Evolutionary conservation across 2,113 vertebrate genomes (phyloP).

Genomic region (Danionella cerebrum): DNA sequence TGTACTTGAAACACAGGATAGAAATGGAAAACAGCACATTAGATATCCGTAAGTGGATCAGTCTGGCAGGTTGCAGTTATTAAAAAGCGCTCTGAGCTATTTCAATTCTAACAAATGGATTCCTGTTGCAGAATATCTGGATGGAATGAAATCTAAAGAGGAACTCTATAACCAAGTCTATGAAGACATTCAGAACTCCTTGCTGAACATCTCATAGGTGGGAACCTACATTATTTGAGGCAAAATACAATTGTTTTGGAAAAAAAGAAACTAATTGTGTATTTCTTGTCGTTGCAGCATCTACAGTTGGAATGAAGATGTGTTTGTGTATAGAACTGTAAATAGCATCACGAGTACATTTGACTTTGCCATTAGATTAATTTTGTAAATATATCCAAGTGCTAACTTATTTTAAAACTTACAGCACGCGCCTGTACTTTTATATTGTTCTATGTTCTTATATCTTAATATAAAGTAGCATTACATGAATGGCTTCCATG

Average conservation of each 20-base stretch:
- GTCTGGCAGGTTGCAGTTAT: background rate
- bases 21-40: conserved; percentile 63
- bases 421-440: conserved; percentile 47
- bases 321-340: conserved; percentile 67
- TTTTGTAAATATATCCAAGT: conserved; percentile 59
- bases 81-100: no score
- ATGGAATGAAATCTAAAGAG: conserved; percentile 62
- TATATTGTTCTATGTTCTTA: conserved; percentile 54
- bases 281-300: conserved; percentile 42
- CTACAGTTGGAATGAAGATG: conserved; percentile 18
- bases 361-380: conserved; percentile 29
- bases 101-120: no score
- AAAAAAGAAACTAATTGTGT: no score
- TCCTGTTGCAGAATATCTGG: conserved; percentile 58
- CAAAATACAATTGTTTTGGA: no score
- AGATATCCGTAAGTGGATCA: conserved; percentile 32
- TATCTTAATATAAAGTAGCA: conserved; percentile 36
- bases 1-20: conserved; percentile 72
- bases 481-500: background rate
- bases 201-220: conserved; percentile 70
- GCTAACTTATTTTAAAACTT: conserved; percentile 51
- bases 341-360: conserved; percentile 51
- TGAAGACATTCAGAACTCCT: conserved; percentile 60
- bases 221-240: background rate
- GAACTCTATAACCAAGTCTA: conserved; percentile 59